Conservation (phyloP, 2,888 invertebrate genomes). For the Leptura quadrifasciata region DNA sequence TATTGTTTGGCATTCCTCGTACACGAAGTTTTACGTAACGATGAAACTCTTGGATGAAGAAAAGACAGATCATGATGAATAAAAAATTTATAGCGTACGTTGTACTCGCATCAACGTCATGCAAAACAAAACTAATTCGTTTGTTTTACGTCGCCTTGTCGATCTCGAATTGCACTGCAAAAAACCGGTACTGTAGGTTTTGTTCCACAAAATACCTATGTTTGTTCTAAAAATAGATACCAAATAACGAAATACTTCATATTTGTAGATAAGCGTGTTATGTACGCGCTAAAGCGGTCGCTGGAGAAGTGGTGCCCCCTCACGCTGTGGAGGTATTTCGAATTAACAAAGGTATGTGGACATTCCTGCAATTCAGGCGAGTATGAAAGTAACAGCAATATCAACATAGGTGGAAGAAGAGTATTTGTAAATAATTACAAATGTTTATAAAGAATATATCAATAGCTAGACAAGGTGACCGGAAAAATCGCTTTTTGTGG, state of each 20-base stretch:
- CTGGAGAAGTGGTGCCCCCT: slow-evolving; percentile 59
- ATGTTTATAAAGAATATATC: too few species aligned
- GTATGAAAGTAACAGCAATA: slow-evolving; percentile 29
- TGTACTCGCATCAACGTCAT: background rate
- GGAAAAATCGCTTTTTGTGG: too few species aligned
- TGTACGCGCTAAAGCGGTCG: slow-evolving; percentile 21
- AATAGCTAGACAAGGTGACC: too few species aligned
- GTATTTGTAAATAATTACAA: too few species aligned
- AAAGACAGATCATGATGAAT: background rate
- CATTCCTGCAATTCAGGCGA: slow-evolving; percentile 36
- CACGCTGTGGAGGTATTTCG: slow-evolving; percentile 58
- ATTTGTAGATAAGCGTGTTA: slow-evolving; percentile 37
- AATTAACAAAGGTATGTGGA: slow-evolving; percentile 49
- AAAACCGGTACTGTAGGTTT: slow-evolving; percentile 66
- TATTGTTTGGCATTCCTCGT: background rate
- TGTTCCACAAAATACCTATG: slow-evolving; percentile 42
- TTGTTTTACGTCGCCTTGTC: background rate
- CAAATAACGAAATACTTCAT: background rate
- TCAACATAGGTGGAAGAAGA: too few species aligned
- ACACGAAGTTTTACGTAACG: background rate
- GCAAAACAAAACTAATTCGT: background rate
- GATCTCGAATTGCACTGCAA: slow-evolving; percentile 42
- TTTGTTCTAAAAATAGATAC: slow-evolving; percentile 68
- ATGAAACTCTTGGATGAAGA: background rate
- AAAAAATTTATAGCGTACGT: background rate